Percentiles rank a stretch among this genome's conserved stretches.
These are phyloP conservation scores for Apamea epomidion DNA, from an alignment of 2,888 invertebrate species.

Conservation along the genomic window DNA sequence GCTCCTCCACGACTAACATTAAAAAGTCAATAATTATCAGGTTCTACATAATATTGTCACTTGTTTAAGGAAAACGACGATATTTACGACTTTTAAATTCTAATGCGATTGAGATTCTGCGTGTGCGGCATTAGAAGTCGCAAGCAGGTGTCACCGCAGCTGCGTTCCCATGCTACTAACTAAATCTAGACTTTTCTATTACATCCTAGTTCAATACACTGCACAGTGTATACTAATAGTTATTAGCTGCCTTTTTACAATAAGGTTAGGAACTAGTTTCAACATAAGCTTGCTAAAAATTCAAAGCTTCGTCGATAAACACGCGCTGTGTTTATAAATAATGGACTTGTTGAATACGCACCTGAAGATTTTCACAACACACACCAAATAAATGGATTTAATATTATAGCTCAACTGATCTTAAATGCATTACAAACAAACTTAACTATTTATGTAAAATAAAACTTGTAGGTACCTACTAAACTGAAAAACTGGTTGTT, in stretches of 20 bases:
- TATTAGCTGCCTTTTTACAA: constrained; percentile 33
- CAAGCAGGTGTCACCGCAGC: constrained; percentile 82
- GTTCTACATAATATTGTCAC: constrained; percentile 41
- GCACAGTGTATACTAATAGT: constrained; percentile 21
- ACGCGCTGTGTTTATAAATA: neutral
- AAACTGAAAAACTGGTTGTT: too few species aligned
- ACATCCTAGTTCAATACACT: constrained; percentile 68
- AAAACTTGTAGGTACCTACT: neutral
- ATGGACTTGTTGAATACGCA: constrained; percentile 23
- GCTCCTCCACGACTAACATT: neutral
- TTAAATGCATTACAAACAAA: neutral
- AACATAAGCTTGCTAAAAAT: constrained; percentile 22
- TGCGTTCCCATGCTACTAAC: constrained; percentile 78
- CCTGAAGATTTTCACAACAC: constrained; percentile 23
- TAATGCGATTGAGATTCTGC: constrained; percentile 71
- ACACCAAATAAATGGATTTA: neutral
- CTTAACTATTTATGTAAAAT: neutral
- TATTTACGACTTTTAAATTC: constrained; percentile 58
- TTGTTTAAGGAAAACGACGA: constrained; percentile 42
- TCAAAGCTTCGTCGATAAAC: neutral
- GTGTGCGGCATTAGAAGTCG: constrained; percentile 74
- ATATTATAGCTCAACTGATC: neutral
- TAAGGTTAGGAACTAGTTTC: constrained; percentile 38
- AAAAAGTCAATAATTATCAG: constrained; percentile 37
- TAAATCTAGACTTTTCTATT: constrained; percentile 81